Evolutionary conservation across 2,888 invertebrate genomes (phyloP).

Genomic region (Xestoiulus laeticollis): DNA sequence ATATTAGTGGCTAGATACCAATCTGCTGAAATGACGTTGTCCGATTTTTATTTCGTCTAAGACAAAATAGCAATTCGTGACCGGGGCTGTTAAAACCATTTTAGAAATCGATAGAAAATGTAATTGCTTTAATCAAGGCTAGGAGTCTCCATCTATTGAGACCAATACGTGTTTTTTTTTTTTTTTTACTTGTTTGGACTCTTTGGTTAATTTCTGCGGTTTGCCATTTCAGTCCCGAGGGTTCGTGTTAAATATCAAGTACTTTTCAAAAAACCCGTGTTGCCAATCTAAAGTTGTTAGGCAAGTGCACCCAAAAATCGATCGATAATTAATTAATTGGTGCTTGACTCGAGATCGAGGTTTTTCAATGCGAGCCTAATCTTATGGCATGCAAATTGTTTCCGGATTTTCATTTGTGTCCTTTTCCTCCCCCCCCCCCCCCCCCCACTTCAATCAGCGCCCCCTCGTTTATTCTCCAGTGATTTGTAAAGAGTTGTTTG

Average conservation of each 20-base stretch:
- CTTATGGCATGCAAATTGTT: neutral
- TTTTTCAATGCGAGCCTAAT: neutral
- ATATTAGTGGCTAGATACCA: no score
- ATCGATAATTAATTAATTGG: constrained; percentile 20
- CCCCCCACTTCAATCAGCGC: neutral
- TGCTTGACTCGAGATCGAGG: neutral
- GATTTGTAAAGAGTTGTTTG: constrained; percentile 11
- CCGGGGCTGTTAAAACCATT: no score
- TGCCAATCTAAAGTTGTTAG: neutral
- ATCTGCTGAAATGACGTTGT: no score
- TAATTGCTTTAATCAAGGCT: no score
- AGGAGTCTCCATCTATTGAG: no score
- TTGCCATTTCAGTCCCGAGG: neutral
- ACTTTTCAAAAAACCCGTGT: neutral
- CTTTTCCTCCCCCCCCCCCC: neutral
- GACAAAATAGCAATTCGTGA: no score
- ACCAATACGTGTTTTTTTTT: neutral
- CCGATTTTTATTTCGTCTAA: no score
- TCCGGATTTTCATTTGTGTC: neutral
- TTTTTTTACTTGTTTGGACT: neutral
- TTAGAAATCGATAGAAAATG: no score
- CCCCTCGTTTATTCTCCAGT: neutral
- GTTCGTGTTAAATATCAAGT: neutral
- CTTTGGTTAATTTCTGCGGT: neutral
- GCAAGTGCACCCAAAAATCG: neutral